Evolutionary conservation across 2,888 invertebrate genomes (phyloP).

Genomic region (Noctua pronuba): DNA sequence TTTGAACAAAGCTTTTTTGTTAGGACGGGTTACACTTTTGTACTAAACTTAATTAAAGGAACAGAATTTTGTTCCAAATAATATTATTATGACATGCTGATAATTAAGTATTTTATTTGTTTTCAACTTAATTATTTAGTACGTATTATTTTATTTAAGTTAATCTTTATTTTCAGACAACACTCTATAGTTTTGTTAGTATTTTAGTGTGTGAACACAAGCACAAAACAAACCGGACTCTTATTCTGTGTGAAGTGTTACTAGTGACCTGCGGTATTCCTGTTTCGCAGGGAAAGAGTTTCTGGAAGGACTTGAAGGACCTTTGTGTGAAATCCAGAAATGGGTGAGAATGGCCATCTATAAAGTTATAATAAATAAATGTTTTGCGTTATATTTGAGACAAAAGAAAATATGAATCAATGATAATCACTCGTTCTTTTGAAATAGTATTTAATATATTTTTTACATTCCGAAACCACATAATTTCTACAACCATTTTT

Average conservation of each 20-base stretch:
- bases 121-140: background rate
- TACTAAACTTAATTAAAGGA: background rate
- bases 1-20: constrained; percentile 46
- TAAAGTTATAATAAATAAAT: background rate
- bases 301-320: background rate
- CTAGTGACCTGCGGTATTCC: background rate
- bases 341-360: background rate
- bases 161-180: no score
- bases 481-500: background rate
- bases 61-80: background rate
- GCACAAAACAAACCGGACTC: background rate
- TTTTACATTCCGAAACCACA: background rate
- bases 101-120: background rate
- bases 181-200: no score
- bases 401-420: background rate
- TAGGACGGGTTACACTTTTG: constrained; percentile 34
- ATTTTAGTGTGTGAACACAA: no score
- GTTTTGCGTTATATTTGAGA: background rate
- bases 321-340: background rate
- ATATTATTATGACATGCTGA: background rate
- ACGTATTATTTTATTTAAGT: background rate
- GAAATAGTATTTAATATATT: background rate
- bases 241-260: background rate
- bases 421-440: background rate
- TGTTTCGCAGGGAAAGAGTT: background rate